Evolutionary conservation across 2,888 invertebrate genomes (phyloP).

Genomic region (Nomada ferruginata): DNA sequence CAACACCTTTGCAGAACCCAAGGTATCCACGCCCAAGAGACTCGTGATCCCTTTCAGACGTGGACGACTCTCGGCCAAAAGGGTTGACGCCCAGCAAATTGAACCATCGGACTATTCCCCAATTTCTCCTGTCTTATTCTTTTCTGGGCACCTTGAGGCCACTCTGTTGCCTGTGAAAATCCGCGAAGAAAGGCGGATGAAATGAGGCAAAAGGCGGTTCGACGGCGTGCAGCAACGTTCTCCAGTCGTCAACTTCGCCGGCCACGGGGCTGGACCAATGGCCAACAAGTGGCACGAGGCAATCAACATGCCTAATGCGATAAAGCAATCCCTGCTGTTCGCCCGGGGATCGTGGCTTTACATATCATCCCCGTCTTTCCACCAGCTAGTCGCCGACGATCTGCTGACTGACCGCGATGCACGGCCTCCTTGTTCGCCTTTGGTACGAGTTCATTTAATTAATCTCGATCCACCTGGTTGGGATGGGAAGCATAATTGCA

Average conservation of each 20-base stretch:
- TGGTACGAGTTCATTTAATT: conserved; percentile 72
- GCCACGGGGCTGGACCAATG: conserved; percentile 78
- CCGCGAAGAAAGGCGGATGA: conserved; percentile 32
- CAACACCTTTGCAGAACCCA: too few relatives aligned
- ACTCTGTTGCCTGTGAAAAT: conserved; percentile 4
- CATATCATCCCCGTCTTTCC: conserved; percentile 72
- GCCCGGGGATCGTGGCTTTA: conserved; percentile 70
- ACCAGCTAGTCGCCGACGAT: conserved; percentile 48
- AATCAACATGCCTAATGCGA: conserved; percentile 81
- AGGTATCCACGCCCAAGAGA: too few relatives aligned
- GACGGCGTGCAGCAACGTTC: conserved; percentile 44
- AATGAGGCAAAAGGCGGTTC: conserved; percentile 32
- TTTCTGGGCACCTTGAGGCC: not conserved
- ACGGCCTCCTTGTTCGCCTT: conserved; percentile 75
- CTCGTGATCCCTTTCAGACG: too few relatives aligned
- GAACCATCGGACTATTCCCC: too few relatives aligned
- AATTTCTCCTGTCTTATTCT: too few relatives aligned
- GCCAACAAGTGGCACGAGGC: conserved; percentile 83
- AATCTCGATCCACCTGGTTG: too few relatives aligned
- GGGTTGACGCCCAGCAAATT: too few relatives aligned
- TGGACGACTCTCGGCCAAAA: too few relatives aligned
- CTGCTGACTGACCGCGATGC: conserved; percentile 70
- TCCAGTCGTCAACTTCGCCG: conserved; percentile 43
- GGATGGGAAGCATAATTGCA: too few relatives aligned
- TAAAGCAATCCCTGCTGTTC: conserved; percentile 70